Conservation (phyloP, 2,113 vertebrate species). For the Butorides virescens region DNA sequence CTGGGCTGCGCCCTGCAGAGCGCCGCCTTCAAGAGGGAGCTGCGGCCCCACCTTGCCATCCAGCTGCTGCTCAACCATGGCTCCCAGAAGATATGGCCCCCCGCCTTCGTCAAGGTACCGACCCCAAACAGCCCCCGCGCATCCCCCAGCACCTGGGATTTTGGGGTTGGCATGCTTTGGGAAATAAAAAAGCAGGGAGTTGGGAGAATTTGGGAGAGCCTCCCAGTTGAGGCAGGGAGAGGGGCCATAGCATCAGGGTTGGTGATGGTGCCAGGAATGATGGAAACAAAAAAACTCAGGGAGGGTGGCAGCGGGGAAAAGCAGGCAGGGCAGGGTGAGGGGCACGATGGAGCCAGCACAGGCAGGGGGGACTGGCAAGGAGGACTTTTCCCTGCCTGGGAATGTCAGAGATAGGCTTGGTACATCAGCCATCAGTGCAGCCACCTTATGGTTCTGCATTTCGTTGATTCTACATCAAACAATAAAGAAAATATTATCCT, state of each 20-base stretch:
- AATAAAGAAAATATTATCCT: neutral
- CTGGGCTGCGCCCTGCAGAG: conserved; percentile 66
- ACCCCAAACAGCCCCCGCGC: rapidly evolving
- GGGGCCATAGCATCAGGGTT: rapidly evolving
- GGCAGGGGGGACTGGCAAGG: rapidly evolving
- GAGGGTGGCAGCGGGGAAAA: neutral
- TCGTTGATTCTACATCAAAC: neutral
- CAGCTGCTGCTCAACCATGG: conserved; percentile 78
- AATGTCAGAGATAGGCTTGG: neutral
- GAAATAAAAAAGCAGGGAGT: rapidly evolving
- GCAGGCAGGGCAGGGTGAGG: no score
- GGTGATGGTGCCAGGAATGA: neutral
- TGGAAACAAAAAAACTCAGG: neutral
- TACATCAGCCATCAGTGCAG: rapidly evolving
- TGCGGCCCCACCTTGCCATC: conserved; percentile 29
- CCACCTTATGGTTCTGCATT: rapidly evolving
- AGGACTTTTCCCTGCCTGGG: neutral
- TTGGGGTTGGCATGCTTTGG: rapidly evolving
- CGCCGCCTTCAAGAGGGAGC: neutral
- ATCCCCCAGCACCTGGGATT: rapidly evolving
- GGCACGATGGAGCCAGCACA: rapidly evolving
- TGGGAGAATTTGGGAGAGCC: neutral
- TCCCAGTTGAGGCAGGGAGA: rapidly evolving
- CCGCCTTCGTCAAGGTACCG: conserved; percentile 70
- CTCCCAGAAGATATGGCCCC: conserved; percentile 74